These are phyloP conservation scores for Tetraodon nigroviridis DNA, from an alignment of 2,113 vertebrate genomes.

Conservation along the genomic window DNA sequence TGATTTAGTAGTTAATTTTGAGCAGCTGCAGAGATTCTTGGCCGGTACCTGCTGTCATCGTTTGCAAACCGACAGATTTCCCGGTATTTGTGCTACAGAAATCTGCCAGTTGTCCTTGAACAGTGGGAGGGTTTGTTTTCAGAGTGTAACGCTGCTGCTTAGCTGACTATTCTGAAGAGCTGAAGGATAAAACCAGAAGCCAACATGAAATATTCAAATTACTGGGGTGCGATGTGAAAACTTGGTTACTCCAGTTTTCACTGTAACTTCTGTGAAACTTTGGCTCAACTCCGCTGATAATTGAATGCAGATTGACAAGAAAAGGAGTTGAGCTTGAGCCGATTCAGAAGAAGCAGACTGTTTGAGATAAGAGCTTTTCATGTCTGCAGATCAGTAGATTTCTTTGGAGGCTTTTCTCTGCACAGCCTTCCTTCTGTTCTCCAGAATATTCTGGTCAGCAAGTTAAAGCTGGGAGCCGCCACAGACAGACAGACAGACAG, in stretches of 20 bases:
- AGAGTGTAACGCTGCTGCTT: constrained; percentile 29
- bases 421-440: constrained; percentile 35
- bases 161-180: constrained; percentile 29
- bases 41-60: too few relatives aligned
- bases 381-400: constrained; percentile 34
- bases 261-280: constrained; percentile 3
- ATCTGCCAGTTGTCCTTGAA: neutral
- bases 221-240: neutral
- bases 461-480: constrained; percentile 20
- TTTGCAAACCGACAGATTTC: too few relatives aligned
- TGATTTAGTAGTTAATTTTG: too few relatives aligned
- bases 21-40: too few relatives aligned
- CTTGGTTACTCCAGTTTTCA: neutral
- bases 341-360: constrained; percentile 10
- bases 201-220: neutral
- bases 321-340: constrained; percentile 10
- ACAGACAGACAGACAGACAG: constrained; percentile 25
- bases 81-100: neutral
- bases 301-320: constrained; percentile 25
- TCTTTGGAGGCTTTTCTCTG: constrained; percentile 39
- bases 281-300: neutral
- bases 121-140: constrained; percentile 17
- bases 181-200: constrained; percentile 2
- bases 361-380: constrained; percentile 42
- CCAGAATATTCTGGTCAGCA: constrained; percentile 38